Percentiles rank a stretch among this genome's conserved stretches.
Evolutionary conservation across 2,888 invertebrate species (phyloP).

Genomic region (Galeruca laticollis): DNA sequence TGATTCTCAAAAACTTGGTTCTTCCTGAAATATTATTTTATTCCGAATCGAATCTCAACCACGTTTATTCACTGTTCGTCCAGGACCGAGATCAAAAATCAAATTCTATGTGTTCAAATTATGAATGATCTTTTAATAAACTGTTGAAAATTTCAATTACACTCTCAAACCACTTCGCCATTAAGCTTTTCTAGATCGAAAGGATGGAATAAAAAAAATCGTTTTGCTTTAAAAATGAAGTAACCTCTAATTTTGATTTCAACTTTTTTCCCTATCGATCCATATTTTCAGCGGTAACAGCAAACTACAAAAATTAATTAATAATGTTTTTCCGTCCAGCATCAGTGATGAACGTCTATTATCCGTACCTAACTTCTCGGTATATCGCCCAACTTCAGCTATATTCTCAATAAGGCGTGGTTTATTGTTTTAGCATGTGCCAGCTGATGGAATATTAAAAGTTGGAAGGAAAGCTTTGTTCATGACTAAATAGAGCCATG

Average conservation of each 20-base stretch:
- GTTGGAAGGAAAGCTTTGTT: slow-evolving; percentile 44
- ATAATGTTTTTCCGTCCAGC: slow-evolving; percentile 25
- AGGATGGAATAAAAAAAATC: too few species aligned
- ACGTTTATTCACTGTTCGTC: too few species aligned
- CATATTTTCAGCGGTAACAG: background rate
- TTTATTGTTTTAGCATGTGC: slow-evolving; percentile 49
- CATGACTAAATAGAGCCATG: slow-evolving; percentile 46
- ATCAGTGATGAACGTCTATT: slow-evolving; percentile 45
- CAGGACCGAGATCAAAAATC: too few species aligned
- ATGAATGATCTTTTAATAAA: too few species aligned
- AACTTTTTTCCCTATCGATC: slow-evolving; percentile 6
- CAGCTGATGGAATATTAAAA: slow-evolving; percentile 41
- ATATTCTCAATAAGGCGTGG: slow-evolving; percentile 47
- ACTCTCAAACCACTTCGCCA: too few species aligned
- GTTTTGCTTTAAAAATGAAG: slow-evolving; percentile 4
- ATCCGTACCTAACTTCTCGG: slow-evolving; percentile 41
- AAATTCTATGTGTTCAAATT: too few species aligned
- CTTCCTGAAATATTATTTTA: too few species aligned
- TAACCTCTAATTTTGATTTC: slow-evolving; percentile 23
- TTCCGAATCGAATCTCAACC: too few species aligned
- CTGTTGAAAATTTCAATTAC: too few species aligned
- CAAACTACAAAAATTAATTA: slow-evolving; percentile 29
- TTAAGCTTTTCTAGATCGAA: too few species aligned
- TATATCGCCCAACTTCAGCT: slow-evolving; percentile 46
- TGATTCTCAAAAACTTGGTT: too few species aligned